Evolutionary conservation across 2,797 vertebrate species (phyloP), one percentile per base, ranked within the genome.

Genomic region (Yasuhikotakia modesta): DNA sequence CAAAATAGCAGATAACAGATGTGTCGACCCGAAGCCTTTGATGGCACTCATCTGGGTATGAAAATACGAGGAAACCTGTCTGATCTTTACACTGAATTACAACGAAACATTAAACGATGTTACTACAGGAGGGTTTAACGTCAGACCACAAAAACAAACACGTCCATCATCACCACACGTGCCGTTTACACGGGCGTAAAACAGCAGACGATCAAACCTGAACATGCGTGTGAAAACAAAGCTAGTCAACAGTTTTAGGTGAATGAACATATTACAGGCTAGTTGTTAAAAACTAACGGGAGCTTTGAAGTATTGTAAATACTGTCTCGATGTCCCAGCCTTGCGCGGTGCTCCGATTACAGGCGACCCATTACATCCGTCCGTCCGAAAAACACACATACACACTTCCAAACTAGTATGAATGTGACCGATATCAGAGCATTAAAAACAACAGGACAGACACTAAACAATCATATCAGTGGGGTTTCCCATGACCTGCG

Each of bases 401-500:
- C 4, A 4, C 39, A 43, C 14, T 13, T 12, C 6, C 55, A 30
- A 70, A 78, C 76, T 71, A n/a, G n/a, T n/a, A n/a, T n/a, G n/a
- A 30, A 30, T 55, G 46, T 78, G 35, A 30, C 22, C 11, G 11
- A 46, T 30, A 57, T 17, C 14, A 78, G 27, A 0, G 66, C 10
- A 52, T 30, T n/a, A n/a, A n/a, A n/a, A 10, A 50, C 52, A 24
- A 52, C 11, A 66, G 46, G 65, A 57, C 52, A 79, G 17, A 80
- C 68, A 81, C 78, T 79, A 81, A 70, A 82, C 78, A 81, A 72
- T 81, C 79, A 66, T 70, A 67, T 72, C 78, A 77, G 68, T 81
- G 69, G 76, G n/a, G 70, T 70, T 85, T 78, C 30, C 70, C 45
- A 73, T 85, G 80, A 82, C 81, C 83, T 83, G 83, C 85, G 86